A percentile compares a stretch with the other conserved stretches of the same genome.
phyloP scores from a whole-genome alignment of 1,140 invertebrate genomes.

The Drosophila melanogaster region Release_6_plus_ISO1_MT NT_037436.4:22929501-22930000 shows the following conservation, averaged over 20 bases:
- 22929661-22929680: conserved; percentile 14
- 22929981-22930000: conserved; percentile 40
- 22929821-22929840: conserved; percentile 19
- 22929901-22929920: conserved; percentile 58
- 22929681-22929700: conserved; percentile 73
- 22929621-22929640: conserved; percentile 69
- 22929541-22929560: conserved; percentile 2
- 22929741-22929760: conserved; percentile 40
- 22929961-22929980: conserved; percentile 61
- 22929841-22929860: conserved; percentile 2
- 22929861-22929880: not conserved
- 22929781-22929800: conserved; percentile 72
- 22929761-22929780: conserved; percentile 71
- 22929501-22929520: conserved; percentile 37
- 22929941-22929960: conserved; percentile 67
- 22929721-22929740: conserved; percentile 34
- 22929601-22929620: conserved; percentile 38
- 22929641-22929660: conserved; percentile 34
- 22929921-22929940: conserved; percentile 56
- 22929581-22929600: conserved; percentile 79
- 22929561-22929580: conserved; percentile 71
- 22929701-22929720: conserved; percentile 7
- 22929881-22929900: conserved; percentile 2
- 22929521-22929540: conserved; percentile 13
- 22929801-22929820: conserved; percentile 47